These are phyloP conservation scores for Oreochromis grahami DNA, from an alignment of 2,797 vertebrate species.

Conservation along the genomic window DNA sequence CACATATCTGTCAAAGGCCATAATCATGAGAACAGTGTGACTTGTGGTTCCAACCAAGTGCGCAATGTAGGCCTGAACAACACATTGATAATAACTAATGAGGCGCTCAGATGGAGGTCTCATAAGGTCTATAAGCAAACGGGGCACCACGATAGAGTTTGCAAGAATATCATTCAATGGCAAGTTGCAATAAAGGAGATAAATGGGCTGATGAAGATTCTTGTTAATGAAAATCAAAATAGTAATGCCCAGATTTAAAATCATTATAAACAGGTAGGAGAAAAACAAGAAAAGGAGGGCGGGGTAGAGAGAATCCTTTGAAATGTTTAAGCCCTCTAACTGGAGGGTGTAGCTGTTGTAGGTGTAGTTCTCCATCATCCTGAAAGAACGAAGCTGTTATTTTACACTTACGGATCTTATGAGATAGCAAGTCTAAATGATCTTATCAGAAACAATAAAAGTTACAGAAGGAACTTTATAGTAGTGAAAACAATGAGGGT, in stretches of 20 bases:
- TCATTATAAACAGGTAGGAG: constrained; percentile 31
- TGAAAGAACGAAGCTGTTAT: not conserved
- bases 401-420: not conserved
- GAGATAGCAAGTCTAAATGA: not conserved
- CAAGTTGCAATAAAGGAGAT: constrained; percentile 77
- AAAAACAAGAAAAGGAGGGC: not conserved
- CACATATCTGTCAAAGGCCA: constrained; percentile 75
- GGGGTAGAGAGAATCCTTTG: fast-evolving
- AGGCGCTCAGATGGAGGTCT: constrained; percentile 58
- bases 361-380: not conserved
- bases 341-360: not conserved
- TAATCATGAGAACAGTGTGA: constrained; percentile 77
- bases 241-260: constrained; percentile 46
- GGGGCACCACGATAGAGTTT: constrained; percentile 55
- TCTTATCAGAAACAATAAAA: not conserved
- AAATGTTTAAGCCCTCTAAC: not conserved
- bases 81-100: constrained; percentile 74
- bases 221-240: constrained; percentile 22
- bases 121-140: constrained; percentile 71
- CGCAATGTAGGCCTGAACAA: constrained; percentile 77
- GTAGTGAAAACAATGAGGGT: not conserved
- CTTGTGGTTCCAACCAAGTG: constrained; percentile 70
- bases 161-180: constrained; percentile 68
- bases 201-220: constrained; percentile 78
- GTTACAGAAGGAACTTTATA: not conserved